phyloP scores from a whole-genome alignment of 2,888 invertebrate species.

The Plemyria rubiginata region DNA sequence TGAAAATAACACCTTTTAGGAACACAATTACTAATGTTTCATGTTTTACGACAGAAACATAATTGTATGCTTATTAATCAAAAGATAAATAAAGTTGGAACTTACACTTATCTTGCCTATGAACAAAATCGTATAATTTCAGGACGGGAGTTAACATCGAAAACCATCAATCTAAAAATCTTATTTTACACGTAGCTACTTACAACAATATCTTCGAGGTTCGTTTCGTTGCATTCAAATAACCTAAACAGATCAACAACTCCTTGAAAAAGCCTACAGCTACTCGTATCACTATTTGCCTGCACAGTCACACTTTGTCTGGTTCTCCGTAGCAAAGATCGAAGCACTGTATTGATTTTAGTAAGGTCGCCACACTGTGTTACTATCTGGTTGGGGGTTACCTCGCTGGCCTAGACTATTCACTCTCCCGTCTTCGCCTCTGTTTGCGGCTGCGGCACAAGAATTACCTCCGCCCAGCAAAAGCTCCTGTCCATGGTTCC shows the following conservation, averaged over 20 bases:
- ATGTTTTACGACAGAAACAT: neutral
- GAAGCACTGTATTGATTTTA: slow-evolving; percentile 68
- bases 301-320: slow-evolving; percentile 14
- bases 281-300: slow-evolving; percentile 30
- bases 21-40: neutral
- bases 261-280: slow-evolving; percentile 39
- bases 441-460: slow-evolving; percentile 85
- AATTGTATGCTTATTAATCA: neutral
- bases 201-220: slow-evolving; percentile 53
- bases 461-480: slow-evolving; percentile 84
- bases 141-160: slow-evolving; percentile 76
- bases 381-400: slow-evolving; percentile 86
- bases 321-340: slow-evolving; percentile 40
- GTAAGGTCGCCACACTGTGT: slow-evolving; percentile 92
- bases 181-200: slow-evolving; percentile 55
- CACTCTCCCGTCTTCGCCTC: slow-evolving; percentile 85
- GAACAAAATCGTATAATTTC: slow-evolving; percentile 70
- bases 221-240: slow-evolving; percentile 67
- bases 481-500: slow-evolving; percentile 74
- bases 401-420: slow-evolving; percentile 83
- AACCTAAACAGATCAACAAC: slow-evolving; percentile 46
- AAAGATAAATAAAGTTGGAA: slow-evolving; percentile 1
- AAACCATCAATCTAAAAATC: slow-evolving; percentile 48
- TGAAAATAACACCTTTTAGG: neutral
- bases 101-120: slow-evolving; percentile 20